Base-by-base conservation (phyloP, 2,888 invertebrate genomes). In the Baronia brevicornis region DNA sequence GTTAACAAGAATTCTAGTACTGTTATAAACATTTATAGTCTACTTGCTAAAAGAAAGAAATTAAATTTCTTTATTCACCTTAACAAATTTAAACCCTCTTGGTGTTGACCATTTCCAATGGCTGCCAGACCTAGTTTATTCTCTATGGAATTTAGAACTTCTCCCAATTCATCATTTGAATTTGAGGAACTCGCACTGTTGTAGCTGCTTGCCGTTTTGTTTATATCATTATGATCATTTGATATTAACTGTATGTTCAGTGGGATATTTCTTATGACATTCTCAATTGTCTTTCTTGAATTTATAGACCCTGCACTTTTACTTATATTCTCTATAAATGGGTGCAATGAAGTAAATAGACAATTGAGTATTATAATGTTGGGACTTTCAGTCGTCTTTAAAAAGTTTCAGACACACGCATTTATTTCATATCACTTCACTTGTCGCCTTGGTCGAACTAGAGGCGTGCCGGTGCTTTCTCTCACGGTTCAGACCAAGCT, bases 91-190 rank as follows among this genome's bases (percentile, higher is more conserved):
- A 87, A 73, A 21, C 85, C 80, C 48, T 86, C 85, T 44, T 86
- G 69, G 36, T 70, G 64, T 30, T 84, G 79, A 19, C 87, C 85
- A 52, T 85, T 84, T 48, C 88, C 79, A 49, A 89, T 80, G 8
- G 87, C 88, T 44, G 87, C 84, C 28, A 89, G 58, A 2, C 89
- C 90, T 39, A 86, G 70, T 56, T 75, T 79, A 39, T 89, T 87
- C 52, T 89, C 89, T 43, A 87, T 85, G 18, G 88, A 87, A 41
- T 88, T 88, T 32, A 88, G 52, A 5, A 88, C 85, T 40, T 79
- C 62, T 26, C 86, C 77, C 40, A 89, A 77, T 30, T 71, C 71
- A 54, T 70, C 66, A 20, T 69, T 64, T 7, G 69, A 58, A 15
- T 60, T 54, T 10, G 72, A 68, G 4, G 57, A 37, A 37, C 47